Conservation (phyloP, 2,113 vertebrate species). For the Peromyscus maniculatus region DNA sequence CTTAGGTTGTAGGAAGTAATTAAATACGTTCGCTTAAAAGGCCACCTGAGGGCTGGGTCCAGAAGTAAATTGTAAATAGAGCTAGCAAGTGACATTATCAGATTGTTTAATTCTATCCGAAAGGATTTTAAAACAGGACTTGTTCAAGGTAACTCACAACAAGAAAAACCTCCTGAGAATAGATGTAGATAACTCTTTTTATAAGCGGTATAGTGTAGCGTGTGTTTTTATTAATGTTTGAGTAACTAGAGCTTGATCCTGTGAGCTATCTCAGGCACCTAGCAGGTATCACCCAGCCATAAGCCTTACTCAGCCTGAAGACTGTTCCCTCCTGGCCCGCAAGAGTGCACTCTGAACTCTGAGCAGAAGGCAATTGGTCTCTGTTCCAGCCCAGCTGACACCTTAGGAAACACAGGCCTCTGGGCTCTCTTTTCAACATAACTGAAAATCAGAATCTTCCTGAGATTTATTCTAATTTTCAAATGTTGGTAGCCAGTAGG, state of each 20-base stretch:
- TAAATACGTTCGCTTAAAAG: slow-evolving; percentile 77
- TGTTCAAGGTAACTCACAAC: slow-evolving; percentile 30
- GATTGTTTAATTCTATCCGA: slow-evolving; percentile 71
- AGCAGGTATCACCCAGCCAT: neutral
- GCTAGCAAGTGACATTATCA: slow-evolving; percentile 65
- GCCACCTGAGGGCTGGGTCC: slow-evolving; percentile 76
- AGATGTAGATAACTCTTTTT: neutral
- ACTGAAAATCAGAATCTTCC: slow-evolving; percentile 22
- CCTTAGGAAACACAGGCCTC: slow-evolving; percentile 49
- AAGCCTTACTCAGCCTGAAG: neutral
- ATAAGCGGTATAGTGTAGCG: too few relatives aligned
- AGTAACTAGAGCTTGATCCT: slow-evolving; percentile 7
- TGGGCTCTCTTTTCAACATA: neutral
- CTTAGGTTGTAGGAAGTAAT: slow-evolving; percentile 78
- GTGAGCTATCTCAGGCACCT: neutral
- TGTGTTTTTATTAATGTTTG: neutral
- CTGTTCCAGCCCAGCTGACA: neutral
- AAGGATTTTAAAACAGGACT: slow-evolving; percentile 70
- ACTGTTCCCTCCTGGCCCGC: neutral
- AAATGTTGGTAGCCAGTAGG: slow-evolving; percentile 49
- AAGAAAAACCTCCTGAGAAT: slow-evolving; percentile 63
- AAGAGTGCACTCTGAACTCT: neutral
- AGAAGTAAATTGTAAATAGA: slow-evolving; percentile 72
- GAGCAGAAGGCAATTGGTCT: neutral
- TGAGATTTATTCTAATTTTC: slow-evolving; percentile 39